Base-by-base conservation (phyloP, 2,113 vertebrate genomes). In the Microcebus lehilahytsara region DNA sequence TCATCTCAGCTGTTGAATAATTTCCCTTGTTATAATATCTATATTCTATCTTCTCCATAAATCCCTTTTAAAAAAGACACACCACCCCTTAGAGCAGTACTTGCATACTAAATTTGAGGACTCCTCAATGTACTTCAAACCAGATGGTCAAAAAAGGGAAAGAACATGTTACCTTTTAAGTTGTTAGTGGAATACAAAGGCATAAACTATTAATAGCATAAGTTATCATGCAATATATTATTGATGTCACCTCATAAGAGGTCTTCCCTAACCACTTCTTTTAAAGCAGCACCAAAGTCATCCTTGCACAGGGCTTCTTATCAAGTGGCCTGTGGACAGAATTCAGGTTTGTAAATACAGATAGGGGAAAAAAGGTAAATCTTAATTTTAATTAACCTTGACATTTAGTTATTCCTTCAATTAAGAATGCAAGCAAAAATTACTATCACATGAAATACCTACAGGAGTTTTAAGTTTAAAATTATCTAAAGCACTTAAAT, bases 121-220 rank as follows among this genome's bases (percentile, higher is more conserved):
- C 79, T 93, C 14, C 58, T 78, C 53, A 71, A 88, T 92, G 32
- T 60, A 85, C 49, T 97, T 95, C 49, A 85, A 77, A 78, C 46
- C 10, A 56, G 42, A 13, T 77, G 37, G 32, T 94, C 34, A 75
- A 78, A 86, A 85, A 40, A 32, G 16, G 16, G 37, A 75, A 75
- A 32, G 37, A 93, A n/a, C 6, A 2, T 51, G 37, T n/a, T 51
- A 6, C 85, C 7, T 75, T 89, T 72, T 42, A 87, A 89, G 8
- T 9, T n/a, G 27, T 56, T 20, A 62, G 8, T 27, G 11, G 46
- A 79, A 90, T 20, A 89, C 16, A 80, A 71, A 9, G 49, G 27
- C 30, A 94, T 95, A 49, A 95, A 34, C 72, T 42, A 58, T 58
- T 22, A 58, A 58, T 22, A 72, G 16, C 3, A 40, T 6, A 42